Evolutionary conservation across 2,113 vertebrate species (phyloP).

Genomic region (Charina bottae): DNA sequence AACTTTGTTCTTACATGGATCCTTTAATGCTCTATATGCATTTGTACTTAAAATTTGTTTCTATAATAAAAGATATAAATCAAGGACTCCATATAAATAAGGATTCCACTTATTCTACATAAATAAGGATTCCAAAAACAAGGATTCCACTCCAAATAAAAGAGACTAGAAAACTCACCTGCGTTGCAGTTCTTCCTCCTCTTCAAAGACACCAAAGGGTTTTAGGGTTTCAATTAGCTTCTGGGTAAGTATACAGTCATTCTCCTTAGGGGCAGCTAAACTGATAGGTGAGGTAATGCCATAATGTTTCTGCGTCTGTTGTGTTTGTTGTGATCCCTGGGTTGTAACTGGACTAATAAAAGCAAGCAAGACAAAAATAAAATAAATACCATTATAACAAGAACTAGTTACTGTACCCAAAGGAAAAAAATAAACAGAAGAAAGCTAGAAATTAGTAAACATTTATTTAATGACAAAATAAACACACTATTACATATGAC

Average conservation of each 20-base stretch:
- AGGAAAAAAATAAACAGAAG: rapidly evolving
- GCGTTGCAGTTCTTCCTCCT: slow-evolving; percentile 86
- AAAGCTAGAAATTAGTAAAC: background rate
- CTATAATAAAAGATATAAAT: too few relatives aligned
- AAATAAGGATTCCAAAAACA: too few relatives aligned
- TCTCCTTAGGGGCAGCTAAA: slow-evolving; percentile 84
- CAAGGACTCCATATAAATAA: too few relatives aligned
- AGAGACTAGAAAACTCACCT: slow-evolving; percentile 71
- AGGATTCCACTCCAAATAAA: too few relatives aligned
- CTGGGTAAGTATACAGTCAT: slow-evolving; percentile 84
- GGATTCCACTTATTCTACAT: too few relatives aligned
- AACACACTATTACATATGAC: background rate
- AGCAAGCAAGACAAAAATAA: slow-evolving; percentile 66
- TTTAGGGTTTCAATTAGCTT: slow-evolving; percentile 84
- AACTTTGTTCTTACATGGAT: too few relatives aligned
- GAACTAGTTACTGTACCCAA: slow-evolving; percentile 28
- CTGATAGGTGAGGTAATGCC: slow-evolving; percentile 91
- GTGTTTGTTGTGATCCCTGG: slow-evolving; percentile 81
- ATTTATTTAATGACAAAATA: background rate
- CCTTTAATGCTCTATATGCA: too few relatives aligned
- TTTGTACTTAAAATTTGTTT: too few relatives aligned
- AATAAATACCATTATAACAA: slow-evolving; percentile 17
- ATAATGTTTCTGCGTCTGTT: slow-evolving; percentile 82
- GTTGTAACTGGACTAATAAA: slow-evolving; percentile 82
- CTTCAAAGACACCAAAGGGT: slow-evolving; percentile 87